A percentile compares a stretch with the other conserved stretches of the same genome.
These are phyloP conservation scores for Morpho deidamia DNA, from an alignment of 2,888 invertebrate species.

Conservation along the genomic window DNA sequence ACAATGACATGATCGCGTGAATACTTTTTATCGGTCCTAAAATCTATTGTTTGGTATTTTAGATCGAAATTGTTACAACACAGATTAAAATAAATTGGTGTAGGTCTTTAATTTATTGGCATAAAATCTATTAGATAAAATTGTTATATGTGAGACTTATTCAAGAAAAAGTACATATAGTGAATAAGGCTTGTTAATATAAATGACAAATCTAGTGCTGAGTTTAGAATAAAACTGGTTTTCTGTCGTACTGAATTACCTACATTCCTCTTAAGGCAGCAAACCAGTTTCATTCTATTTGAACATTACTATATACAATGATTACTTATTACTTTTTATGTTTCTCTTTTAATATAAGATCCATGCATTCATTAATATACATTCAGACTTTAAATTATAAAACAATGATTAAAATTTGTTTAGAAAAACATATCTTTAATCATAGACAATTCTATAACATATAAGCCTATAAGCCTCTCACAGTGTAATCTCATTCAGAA, in stretches of 20 bases:
- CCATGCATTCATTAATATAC: too few relatives aligned
- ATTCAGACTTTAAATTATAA: too few relatives aligned
- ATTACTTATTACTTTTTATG: not conserved
- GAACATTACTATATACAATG: not conserved
- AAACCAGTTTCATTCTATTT: not conserved
- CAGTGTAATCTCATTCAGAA: too few relatives aligned
- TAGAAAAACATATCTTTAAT: too few relatives aligned
- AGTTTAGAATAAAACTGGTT: constrained; percentile 12
- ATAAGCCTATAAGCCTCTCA: too few relatives aligned
- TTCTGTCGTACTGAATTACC: constrained; percentile 18
- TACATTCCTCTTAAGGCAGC: constrained; percentile 11
- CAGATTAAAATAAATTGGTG: constrained; percentile 17
- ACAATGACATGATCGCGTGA: constrained; percentile 35
- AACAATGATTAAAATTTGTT: too few relatives aligned
- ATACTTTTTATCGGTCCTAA: constrained; percentile 33
- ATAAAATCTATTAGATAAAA: too few relatives aligned
- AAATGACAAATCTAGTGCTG: not conserved
- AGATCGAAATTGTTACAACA: constrained; percentile 16
- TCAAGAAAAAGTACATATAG: too few relatives aligned
- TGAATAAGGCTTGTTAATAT: not conserved
- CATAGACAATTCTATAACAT: too few relatives aligned
- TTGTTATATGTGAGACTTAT: too few relatives aligned
- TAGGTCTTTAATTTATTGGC: not conserved
- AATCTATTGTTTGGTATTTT: constrained; percentile 34
- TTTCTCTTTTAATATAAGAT: too few relatives aligned